A percentile compares a stretch with the other conserved stretches of the same genome.
Conservation (phyloP, 1,140 invertebrate species). For the Trissolcus basalis region DNA sequence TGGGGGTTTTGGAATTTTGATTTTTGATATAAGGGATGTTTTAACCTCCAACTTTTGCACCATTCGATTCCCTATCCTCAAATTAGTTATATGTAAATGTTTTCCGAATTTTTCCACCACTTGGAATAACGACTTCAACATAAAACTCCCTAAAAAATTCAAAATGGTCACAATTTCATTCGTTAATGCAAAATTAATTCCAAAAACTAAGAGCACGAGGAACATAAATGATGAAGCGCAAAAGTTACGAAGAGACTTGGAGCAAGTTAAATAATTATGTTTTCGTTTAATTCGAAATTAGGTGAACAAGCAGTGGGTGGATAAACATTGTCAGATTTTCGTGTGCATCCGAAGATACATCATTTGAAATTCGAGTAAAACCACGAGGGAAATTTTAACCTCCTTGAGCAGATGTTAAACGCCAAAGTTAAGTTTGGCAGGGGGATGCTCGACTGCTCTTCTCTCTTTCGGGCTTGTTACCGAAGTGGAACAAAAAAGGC, state of each 20-base stretch:
- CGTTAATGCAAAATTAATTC: too few species aligned
- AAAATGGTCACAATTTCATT: too few species aligned
- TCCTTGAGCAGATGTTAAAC: constrained; percentile 70
- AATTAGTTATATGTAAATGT: too few species aligned
- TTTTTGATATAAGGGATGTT: too few species aligned
- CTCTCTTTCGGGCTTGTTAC: constrained; percentile 61
- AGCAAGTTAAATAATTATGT: constrained; percentile 7
- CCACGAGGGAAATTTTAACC: constrained; percentile 73
- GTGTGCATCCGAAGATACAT: constrained; percentile 61
- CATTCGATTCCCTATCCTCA: too few species aligned
- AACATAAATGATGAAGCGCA: neutral
- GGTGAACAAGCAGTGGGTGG: constrained; percentile 25
- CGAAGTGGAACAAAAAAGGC: constrained; percentile 66
- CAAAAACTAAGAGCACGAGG: neutral
- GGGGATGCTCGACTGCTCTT: constrained; percentile 53
- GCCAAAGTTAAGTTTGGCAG: constrained; percentile 70
- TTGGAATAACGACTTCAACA: too few species aligned
- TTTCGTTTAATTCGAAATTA: constrained; percentile 25
- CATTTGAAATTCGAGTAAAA: constrained; percentile 66
- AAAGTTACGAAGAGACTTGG: neutral
- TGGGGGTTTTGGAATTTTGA: too few species aligned
- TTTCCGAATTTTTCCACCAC: too few species aligned
- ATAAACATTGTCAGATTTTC: constrained; percentile 63
- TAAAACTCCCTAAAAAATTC: too few species aligned
- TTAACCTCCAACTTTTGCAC: too few species aligned